Percentiles rank a stretch among this genome's conserved stretches.
Evolutionary conservation across 2,888 invertebrate species (phyloP).

Genomic region (Disparrhopalites patrizii): DNA sequence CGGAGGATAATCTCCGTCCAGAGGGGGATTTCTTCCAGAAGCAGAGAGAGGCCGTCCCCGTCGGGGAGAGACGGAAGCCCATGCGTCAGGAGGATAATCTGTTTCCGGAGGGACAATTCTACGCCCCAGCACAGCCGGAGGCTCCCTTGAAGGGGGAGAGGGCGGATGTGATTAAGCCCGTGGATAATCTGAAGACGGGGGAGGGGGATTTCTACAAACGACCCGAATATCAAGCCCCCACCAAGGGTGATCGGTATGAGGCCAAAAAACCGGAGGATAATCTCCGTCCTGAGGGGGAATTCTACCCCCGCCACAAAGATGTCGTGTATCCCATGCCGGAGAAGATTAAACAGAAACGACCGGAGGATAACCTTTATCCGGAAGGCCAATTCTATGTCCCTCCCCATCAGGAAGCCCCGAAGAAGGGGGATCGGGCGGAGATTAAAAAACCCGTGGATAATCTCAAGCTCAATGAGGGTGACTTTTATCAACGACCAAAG

Average conservation of each 20-base stretch:
- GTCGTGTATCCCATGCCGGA: constrained; percentile 54
- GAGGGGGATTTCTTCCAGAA: constrained; percentile 50
- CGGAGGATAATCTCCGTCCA: constrained; percentile 57
- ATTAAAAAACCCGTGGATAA: constrained; percentile 56
- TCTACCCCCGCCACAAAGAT: constrained; percentile 53
- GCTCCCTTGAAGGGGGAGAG: constrained; percentile 51
- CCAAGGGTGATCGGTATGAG: constrained; percentile 50
- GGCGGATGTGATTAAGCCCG: constrained; percentile 49
- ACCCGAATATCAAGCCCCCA: constrained; percentile 9
- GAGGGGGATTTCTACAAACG: constrained; percentile 21
- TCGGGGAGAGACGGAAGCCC: constrained; percentile 51
- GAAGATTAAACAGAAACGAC: constrained; percentile 54
- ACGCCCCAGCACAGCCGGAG: constrained; percentile 51
- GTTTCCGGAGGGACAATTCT: constrained; percentile 57
- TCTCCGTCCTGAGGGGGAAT: constrained; percentile 48
- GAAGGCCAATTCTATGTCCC: constrained; percentile 61
- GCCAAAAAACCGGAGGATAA: constrained; percentile 57
- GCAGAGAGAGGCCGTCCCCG: constrained; percentile 46
- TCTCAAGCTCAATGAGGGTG: constrained; percentile 57
- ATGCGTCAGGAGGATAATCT: constrained; percentile 53
- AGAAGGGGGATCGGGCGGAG: constrained; percentile 51
- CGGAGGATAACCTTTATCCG: constrained; percentile 58
- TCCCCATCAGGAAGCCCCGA: constrained; percentile 51
- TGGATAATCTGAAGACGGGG: constrained; percentile 6
- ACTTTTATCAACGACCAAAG: constrained; percentile 59